Evolutionary conservation across 1,140 invertebrate species (phyloP).

Genomic region (Macrocentrus cingulum): DNA sequence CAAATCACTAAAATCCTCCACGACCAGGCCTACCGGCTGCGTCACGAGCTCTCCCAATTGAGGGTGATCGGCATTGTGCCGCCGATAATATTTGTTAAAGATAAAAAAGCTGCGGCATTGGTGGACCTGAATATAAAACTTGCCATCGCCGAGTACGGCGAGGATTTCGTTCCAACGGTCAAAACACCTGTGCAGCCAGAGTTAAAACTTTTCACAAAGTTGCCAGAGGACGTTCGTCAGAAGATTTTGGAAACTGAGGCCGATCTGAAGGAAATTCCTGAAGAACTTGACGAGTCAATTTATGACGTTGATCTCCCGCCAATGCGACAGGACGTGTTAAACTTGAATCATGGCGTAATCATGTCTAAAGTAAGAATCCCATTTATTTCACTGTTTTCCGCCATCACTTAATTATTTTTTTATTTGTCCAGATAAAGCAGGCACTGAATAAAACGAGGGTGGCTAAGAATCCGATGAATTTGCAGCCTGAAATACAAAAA

Average conservation of each 20-base stretch:
- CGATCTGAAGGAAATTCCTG: conserved; percentile 26
- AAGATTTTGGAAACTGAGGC: conserved; percentile 29
- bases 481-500: background rate
- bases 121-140: conserved; percentile 64
- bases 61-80: conserved; percentile 72
- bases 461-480: conserved; percentile 6
- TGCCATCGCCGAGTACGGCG: conserved; percentile 63
- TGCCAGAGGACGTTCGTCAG: conserved; percentile 57
- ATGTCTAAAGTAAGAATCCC: conserved; percentile 56
- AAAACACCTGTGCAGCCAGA: conserved; percentile 33
- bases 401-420: background rate
- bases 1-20: conserved; percentile 60
- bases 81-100: conserved; percentile 70
- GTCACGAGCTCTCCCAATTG: conserved; percentile 70
- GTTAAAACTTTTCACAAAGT: conserved; percentile 53
- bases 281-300: conserved; percentile 51
- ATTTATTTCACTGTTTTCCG: background rate
- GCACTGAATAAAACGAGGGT: conserved; percentile 29
- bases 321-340: conserved; percentile 73
- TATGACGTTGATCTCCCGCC: conserved; percentile 38
- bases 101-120: conserved; percentile 59
- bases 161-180: conserved; percentile 58
- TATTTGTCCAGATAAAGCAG: conserved; percentile 8
- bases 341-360: conserved; percentile 67
- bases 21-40: conserved; percentile 59